Percentiles rank a stretch among this genome's conserved stretches.
Evolutionary conservation across 2,888 invertebrate species (phyloP).

Genomic region (Adelognathus sp.): DNA sequence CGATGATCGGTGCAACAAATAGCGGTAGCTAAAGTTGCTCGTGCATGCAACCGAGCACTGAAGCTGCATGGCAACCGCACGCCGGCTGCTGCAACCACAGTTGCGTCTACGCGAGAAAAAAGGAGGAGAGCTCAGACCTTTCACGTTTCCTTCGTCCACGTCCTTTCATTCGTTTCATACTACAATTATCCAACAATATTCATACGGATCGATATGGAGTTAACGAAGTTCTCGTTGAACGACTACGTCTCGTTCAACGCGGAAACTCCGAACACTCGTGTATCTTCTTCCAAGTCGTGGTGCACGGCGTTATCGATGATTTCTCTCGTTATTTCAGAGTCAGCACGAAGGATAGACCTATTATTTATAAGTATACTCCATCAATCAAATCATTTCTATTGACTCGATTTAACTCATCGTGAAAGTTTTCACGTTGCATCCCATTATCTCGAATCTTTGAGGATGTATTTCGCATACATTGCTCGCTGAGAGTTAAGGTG

Average conservation of each 20-base stretch:
- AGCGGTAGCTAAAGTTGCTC: constrained; percentile 16
- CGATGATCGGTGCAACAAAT: background rate
- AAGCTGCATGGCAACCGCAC: constrained; percentile 52
- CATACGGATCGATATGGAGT: constrained; percentile 19
- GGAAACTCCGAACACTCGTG: background rate
- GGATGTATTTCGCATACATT: too few relatives aligned
- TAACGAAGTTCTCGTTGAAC: constrained; percentile 34
- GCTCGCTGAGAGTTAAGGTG: too few relatives aligned
- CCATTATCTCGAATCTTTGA: too few relatives aligned
- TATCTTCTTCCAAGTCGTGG: background rate
- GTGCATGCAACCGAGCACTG: background rate
- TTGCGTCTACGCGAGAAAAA: constrained; percentile 3
- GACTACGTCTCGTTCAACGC: constrained; percentile 33
- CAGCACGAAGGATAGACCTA: constrained; percentile 3
- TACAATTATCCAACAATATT: constrained; percentile 56
- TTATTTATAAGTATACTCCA: constrained; percentile 1
- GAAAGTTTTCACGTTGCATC: background rate
- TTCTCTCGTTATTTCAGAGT: constrained; percentile 8
- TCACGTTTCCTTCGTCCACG: constrained; percentile 50
- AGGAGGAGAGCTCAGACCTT: constrained; percentile 45
- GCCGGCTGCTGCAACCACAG: constrained; percentile 12
- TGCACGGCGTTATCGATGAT: constrained; percentile 18
- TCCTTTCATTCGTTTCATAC: constrained; percentile 21
- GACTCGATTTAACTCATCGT: background rate
- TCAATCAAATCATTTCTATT: background rate